A percentile compares a stretch with the other conserved stretches of the same genome.
phyloP scores from a whole-genome alignment of 1,140 invertebrate genomes.

The Drosophila sulfurigaster region DNA sequence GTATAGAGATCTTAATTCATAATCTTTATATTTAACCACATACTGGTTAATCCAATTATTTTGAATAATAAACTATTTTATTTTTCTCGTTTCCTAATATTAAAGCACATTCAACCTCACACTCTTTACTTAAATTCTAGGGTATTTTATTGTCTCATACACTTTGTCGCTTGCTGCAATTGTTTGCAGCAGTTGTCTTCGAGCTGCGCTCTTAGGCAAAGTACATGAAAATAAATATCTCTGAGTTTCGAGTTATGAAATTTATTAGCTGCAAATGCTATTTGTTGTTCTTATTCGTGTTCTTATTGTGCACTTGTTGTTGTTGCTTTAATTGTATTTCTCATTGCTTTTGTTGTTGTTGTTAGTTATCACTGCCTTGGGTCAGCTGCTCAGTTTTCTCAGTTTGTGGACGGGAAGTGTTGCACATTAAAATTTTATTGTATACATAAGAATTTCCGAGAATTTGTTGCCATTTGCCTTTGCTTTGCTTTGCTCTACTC shows the following conservation, averaged over 20 bases:
- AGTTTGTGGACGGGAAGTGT: constrained; percentile 45
- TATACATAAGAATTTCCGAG: constrained; percentile 49
- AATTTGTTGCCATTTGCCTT: constrained; percentile 37
- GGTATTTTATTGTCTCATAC: background rate
- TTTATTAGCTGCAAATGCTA: constrained; percentile 50
- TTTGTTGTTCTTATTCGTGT: constrained; percentile 28
- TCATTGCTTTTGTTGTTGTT: constrained; percentile 24
- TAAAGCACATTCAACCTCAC: too few relatives aligned
- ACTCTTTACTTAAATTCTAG: background rate
- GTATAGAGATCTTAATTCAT: too few relatives aligned
- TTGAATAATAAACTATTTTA: too few relatives aligned
- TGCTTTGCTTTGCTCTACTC: constrained; percentile 2
- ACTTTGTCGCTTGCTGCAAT: background rate
- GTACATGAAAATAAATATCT: constrained; percentile 49
- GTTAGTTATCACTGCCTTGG: constrained; percentile 30
- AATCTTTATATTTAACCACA: too few relatives aligned
- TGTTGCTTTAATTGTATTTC: background rate
- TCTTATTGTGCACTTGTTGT: background rate
- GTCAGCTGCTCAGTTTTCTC: constrained; percentile 31
- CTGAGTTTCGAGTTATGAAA: constrained; percentile 49
- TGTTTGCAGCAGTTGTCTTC: background rate
- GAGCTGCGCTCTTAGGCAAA: constrained; percentile 1
- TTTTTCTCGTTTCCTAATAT: too few relatives aligned
- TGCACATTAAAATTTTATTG: constrained; percentile 58
- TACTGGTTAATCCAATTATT: too few relatives aligned